Conservation (phyloP, 2,113 vertebrate genomes). For the Rhinichthys klamathensis region DNA sequence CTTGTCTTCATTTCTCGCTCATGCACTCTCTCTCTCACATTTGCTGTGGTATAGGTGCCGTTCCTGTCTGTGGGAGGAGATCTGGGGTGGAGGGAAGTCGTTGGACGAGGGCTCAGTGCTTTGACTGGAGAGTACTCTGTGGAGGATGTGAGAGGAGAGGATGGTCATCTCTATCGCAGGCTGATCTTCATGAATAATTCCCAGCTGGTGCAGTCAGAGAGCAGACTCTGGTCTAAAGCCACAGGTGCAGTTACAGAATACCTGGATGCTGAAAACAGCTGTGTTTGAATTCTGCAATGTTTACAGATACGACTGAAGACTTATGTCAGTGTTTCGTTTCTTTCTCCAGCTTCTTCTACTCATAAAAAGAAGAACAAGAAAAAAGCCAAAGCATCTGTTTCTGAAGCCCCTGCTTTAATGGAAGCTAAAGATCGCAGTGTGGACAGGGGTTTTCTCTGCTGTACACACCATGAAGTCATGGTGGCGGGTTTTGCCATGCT, state of each 20-base stretch:
- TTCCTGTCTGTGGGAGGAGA: constrained; percentile 94
- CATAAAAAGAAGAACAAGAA: constrained; percentile 89
- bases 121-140: constrained; percentile 89
- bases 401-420: constrained; percentile 20
- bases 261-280: neutral
- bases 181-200: constrained; percentile 90
- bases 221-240: constrained; percentile 72
- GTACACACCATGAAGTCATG: constrained; percentile 94
- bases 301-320: neutral
- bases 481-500: constrained; percentile 87
- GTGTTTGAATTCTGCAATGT: neutral
- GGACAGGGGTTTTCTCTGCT: constrained; percentile 91
- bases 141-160: constrained; percentile 90
- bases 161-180: constrained; percentile 82
- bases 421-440: constrained; percentile 65
- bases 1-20: neutral
- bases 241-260: constrained; percentile 58
- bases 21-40: neutral
- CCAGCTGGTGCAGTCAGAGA: constrained; percentile 93
- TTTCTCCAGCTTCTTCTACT: constrained; percentile 61
- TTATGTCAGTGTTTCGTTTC: neutral
- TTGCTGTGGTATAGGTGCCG: constrained; percentile 80
- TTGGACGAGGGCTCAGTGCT: constrained; percentile 78
- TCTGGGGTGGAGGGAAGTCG: constrained; percentile 86
- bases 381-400: constrained; percentile 69